Conservation (phyloP, 2,797 vertebrate genomes). For the Siniperca obscura region DNA sequence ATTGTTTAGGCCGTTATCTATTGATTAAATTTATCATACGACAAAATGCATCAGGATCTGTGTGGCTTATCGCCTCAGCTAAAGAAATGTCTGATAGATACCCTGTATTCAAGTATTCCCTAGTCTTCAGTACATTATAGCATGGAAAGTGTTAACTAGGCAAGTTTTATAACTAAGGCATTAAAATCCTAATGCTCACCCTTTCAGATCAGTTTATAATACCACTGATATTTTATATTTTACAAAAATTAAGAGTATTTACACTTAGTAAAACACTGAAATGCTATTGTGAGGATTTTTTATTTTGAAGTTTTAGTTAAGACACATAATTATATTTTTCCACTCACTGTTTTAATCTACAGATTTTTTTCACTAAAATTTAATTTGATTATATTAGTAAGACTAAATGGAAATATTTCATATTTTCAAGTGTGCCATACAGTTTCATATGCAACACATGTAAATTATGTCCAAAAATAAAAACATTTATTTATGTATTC, state of each 20-base stretch:
- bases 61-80: not conserved
- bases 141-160: not conserved
- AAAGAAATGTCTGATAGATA: not conserved
- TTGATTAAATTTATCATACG: not conserved
- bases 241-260: constrained; percentile 3
- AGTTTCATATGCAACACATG: constrained; percentile 71
- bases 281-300: constrained; percentile 11
- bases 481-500: constrained; percentile 77
- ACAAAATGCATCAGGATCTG: not conserved
- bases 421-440: constrained; percentile 48
- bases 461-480: constrained; percentile 80
- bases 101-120: no score
- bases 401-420: constrained; percentile 21
- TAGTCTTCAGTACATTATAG: not conserved
- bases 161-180: not conserved
- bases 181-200: constrained; percentile 11
- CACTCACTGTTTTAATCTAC: constrained; percentile 22
- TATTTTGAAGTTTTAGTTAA: constrained; percentile 27
- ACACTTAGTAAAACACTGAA: constrained; percentile 50
- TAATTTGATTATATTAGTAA: constrained; percentile 27
- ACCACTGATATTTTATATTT: constrained; percentile 30
- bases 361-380: constrained; percentile 28
- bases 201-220: constrained; percentile 19
- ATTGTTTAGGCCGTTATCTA: not conserved
- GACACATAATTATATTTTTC: constrained; percentile 15